Conservation (phyloP, 92 coral and sea anemone genomes). For the Muricea muricata region DNA sequence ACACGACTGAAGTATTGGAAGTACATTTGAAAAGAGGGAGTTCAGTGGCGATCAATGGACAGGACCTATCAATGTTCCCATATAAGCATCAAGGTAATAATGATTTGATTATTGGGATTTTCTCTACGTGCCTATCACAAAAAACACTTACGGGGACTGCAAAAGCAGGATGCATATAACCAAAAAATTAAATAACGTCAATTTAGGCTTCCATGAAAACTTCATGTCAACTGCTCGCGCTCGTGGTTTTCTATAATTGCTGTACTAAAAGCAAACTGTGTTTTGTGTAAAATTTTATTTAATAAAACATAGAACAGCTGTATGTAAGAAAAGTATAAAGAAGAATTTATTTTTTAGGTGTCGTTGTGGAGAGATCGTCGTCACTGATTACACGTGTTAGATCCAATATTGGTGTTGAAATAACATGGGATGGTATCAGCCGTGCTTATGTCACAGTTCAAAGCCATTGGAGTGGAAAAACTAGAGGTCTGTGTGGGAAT, state of each 20-base stretch:
- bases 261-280: no score
- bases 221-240: no score
- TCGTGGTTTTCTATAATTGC: no score
- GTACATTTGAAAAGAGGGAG: slow-evolving; percentile 54
- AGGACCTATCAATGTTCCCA: slow-evolving; percentile 16
- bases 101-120: no score
- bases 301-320: slow-evolving; percentile 64
- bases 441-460: slow-evolving; percentile 68
- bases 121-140: no score
- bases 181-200: no score
- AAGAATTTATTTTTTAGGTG: slow-evolving; percentile 45
- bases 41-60: slow-evolving; percentile 6
- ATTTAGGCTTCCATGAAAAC: no score
- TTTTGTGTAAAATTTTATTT: slow-evolving; percentile 6
- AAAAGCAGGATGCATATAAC: no score
- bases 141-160: no score
- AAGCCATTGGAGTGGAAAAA: slow-evolving; percentile 69
- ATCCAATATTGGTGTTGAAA: slow-evolving; percentile 63
- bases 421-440: slow-evolving; percentile 77
- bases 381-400: slow-evolving; percentile 64
- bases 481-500: slow-evolving; percentile 54
- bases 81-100: slow-evolving; percentile 19
- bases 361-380: slow-evolving; percentile 67
- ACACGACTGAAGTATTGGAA: slow-evolving; percentile 64
- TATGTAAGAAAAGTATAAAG: slow-evolving; percentile 49